Evolutionary conservation across 2,888 invertebrate genomes (phyloP), one percentile per base, ranked within the genome.

Genomic region (Amphimallon solstitiale): DNA sequence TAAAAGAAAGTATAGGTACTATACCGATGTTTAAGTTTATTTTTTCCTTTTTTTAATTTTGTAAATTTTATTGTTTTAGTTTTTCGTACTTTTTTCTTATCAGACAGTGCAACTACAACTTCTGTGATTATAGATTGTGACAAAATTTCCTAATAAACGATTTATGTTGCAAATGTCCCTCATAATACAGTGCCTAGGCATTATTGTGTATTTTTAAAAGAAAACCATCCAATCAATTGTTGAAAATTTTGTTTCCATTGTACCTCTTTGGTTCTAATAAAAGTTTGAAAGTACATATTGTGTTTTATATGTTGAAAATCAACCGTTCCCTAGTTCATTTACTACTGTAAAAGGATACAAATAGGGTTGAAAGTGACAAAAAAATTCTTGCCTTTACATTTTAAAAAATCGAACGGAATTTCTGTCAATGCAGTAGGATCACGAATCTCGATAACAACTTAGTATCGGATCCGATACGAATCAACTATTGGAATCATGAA

Each of bases 181-280:
- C 76, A 77, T 77, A 69, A 68, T 75, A 75, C 80, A 80, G 81
- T 80, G 81, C 81, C 81, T 81, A 80, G 81, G 79, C 78, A 80
- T 78, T 75, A 78, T 75, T 78, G 76, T 78, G 79, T 80, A 80
- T 80, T 81, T 80, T 79, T 80, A 17, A 59, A n/a, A n/a, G n/a
- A n/a, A 77, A 80, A 79, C 75, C 76, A 76, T 79, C 76, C 79
- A 78, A 75, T 73, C 76, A 76, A 76, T 79, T 79, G 76, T 77
- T 78, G 76, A 74, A 73, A 65, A 68, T 73, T 76, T 76, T 73
- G 71, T 77, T 79, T 76, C 71, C 70, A 73, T 72, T 77, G 75
- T 78, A 73, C 68, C 67, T 68, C 61, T 72, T 79, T 77, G 76
- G 78, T 79, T 80, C 75, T 72, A 77, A 77, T 75, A 76, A 77